Evolutionary conservation across 1,140 invertebrate species (phyloP).

Genomic region (Phortica variegata): DNA sequence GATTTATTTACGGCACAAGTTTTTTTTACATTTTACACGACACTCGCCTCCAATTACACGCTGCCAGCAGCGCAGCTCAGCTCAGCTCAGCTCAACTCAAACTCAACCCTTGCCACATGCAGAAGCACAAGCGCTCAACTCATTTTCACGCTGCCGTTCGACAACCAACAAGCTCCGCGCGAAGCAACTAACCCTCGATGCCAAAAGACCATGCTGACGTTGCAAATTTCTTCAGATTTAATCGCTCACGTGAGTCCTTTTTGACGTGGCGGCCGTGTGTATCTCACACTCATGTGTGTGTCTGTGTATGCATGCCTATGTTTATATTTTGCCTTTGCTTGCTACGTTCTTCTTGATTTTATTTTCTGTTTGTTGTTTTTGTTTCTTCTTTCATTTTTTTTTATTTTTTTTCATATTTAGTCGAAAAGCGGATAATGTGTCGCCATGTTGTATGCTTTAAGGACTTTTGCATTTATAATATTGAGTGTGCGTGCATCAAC

Average conservation of each 20-base stretch:
- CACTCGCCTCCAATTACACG: slow-evolving; percentile 53
- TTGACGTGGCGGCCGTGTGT: background rate
- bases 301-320: slow-evolving; percentile 8
- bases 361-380: slow-evolving; percentile 15
- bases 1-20: slow-evolving; percentile 54
- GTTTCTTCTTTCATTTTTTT: slow-evolving; percentile 8
- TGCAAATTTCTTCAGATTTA: slow-evolving; percentile 44
- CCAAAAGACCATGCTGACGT: background rate
- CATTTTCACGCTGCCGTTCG: slow-evolving; percentile 4
- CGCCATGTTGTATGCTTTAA: slow-evolving; percentile 27
- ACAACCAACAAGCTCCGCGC: slow-evolving; percentile 10
- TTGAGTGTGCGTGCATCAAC: background rate
- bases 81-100: slow-evolving; percentile 43
- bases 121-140: background rate
- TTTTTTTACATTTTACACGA: slow-evolving; percentile 55
- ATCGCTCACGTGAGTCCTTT: slow-evolving; percentile 50
- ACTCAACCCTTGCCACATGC: slow-evolving; percentile 27
- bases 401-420: slow-evolving; percentile 21
- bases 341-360: no score
- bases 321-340: slow-evolving; percentile 4
- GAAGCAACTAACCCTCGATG: slow-evolving; percentile 4
- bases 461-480: slow-evolving; percentile 32
- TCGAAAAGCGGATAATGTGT: slow-evolving; percentile 41
- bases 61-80: background rate
- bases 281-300: slow-evolving; percentile 1